Evolutionary conservation across 2,888 invertebrate species (phyloP).

Genomic region (Cerastoderma edule): DNA sequence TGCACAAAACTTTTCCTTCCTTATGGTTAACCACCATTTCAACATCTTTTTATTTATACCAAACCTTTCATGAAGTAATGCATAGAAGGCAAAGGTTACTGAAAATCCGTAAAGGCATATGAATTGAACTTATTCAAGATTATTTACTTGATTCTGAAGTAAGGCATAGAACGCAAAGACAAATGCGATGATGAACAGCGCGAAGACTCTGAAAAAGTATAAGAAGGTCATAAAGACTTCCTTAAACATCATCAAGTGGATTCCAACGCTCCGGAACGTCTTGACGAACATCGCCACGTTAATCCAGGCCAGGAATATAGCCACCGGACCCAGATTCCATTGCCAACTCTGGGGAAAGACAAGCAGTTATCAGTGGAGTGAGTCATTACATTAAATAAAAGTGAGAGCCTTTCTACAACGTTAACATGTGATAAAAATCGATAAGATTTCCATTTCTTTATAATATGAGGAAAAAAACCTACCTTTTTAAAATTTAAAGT

Average conservation of each 20-base stretch:
- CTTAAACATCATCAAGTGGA: conserved; percentile 84
- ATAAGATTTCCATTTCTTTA: too few species aligned
- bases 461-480: too few species aligned
- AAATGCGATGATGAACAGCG: conserved; percentile 82
- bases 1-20: too few species aligned
- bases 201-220: conserved; percentile 82
- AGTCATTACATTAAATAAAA: too few species aligned
- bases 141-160: conserved; percentile 78
- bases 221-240: conserved; percentile 82
- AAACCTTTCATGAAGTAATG: conserved; percentile 78
- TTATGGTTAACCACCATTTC: too few species aligned
- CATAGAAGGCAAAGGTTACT: conserved; percentile 82
- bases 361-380: too few species aligned
- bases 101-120: conserved; percentile 83
- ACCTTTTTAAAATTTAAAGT: too few species aligned
- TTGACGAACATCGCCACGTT: conserved; percentile 82
- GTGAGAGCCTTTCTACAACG: too few species aligned
- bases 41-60: too few species aligned
- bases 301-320: conserved; percentile 85
- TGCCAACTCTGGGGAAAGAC: conserved; percentile 86
- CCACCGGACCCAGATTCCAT: conserved; percentile 85
- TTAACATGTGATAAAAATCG: too few species aligned
- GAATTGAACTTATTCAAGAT: conserved; percentile 81
- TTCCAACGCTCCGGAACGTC: conserved; percentile 82
- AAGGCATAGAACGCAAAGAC: conserved; percentile 81